Base-by-base conservation (phyloP, 2,113 vertebrate species). In the Manacus vitellinus region DNA sequence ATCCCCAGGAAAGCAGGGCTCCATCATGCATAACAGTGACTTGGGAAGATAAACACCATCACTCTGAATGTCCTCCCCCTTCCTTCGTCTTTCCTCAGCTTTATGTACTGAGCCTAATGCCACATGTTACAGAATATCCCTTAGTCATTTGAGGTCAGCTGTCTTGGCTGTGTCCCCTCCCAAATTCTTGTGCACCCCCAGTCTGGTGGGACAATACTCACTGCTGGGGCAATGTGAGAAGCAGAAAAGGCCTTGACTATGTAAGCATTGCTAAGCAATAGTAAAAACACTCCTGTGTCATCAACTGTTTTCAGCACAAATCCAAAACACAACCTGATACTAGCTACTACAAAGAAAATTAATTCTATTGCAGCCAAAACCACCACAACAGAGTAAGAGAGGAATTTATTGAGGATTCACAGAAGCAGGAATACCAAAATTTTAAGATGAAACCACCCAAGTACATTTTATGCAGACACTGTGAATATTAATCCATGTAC, bases 11-110 rank as follows among this genome's bases (percentile, higher is more conserved):
- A 43, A 43, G 43, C 56, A 77, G 23, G 31, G 43, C 10, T 51
- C 31, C 16, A 24, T 63, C 63, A 43, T 0, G 0, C 10, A 15
- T 12, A 49, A 31, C 8, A 37, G 9, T 14, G 41, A 33, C 35
- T 56, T 28, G 49, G 19, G 65, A 71, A 51, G 41, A 44, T 10
- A 70, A 62, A 62, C 14, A 5, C 4, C 30, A 17, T 43, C 63
- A 12, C 35, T 84, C 25, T 49, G 56, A 77, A 20, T 12, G 19
- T 51, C 1, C 0, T 30, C 17, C 55, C 54, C 5, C 3, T 55
- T 33, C 17, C 16, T 30, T 70, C 37, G 39, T 39, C 58, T 55
- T 83, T 9, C 20, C 41, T 47, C 63, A 63, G 30, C 15, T 37
- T 56, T 51, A 28, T 9, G 13, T 6, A 33, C 19, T 44, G 43